Evolutionary conservation across 2,797 vertebrate species (phyloP).

Genomic region (Falco naumanni): DNA sequence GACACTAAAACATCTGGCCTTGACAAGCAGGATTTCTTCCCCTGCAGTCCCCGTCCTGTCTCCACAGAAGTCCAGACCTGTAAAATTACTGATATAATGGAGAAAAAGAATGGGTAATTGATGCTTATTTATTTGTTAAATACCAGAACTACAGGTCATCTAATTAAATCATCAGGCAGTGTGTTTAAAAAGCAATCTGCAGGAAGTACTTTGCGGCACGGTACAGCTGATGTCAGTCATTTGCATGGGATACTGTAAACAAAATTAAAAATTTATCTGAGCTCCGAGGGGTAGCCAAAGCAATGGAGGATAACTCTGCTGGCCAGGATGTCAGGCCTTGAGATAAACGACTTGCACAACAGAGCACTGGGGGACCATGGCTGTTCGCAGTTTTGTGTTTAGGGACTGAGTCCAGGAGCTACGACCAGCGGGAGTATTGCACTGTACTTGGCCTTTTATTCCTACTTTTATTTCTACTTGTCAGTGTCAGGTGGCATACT

Average conservation of each 20-base stretch:
- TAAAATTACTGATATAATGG: neutral
- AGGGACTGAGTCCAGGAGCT: neutral
- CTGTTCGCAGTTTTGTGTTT: neutral
- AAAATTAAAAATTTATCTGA: too few relatives aligned
- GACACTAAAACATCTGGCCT: neutral
- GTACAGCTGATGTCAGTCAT: neutral
- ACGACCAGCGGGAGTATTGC: neutral
- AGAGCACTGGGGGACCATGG: too few relatives aligned
- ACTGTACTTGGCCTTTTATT: neutral
- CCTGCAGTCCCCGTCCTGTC: neutral
- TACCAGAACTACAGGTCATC: neutral
- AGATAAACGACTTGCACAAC: accelerated
- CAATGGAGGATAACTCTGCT: neutral
- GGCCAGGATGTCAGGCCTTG: neutral
- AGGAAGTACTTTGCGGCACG: neutral
- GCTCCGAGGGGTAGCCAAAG: neutral
- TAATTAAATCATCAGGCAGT: neutral
- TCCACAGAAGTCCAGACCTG: neutral
- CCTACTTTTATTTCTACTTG: neutral
- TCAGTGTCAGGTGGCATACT: neutral
- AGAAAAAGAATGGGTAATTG: neutral
- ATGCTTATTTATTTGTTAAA: neutral
- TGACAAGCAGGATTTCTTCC: neutral
- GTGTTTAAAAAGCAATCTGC: neutral
- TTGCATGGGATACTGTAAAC: neutral